phyloP scores from a whole-genome alignment of 1,140 invertebrate species.

The Oscheius sp. region DNA sequence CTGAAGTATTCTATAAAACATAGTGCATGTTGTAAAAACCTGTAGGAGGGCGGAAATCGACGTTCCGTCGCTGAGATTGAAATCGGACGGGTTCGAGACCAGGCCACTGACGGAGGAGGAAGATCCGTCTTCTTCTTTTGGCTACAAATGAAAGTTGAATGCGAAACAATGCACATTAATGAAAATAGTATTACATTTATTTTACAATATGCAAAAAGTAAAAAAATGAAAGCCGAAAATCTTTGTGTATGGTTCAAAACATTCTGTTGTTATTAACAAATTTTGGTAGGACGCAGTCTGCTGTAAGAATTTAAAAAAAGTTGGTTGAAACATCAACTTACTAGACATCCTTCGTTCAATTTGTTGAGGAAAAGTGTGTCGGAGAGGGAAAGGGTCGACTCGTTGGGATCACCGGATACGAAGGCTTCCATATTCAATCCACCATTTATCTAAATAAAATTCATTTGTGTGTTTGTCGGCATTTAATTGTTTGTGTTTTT shows the following conservation, averaged over 20 bases:
- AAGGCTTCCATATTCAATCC: neutral
- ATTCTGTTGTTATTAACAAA: neutral
- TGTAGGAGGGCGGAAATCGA: constrained; percentile 20
- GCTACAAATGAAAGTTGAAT: neutral
- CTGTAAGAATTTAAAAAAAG: neutral
- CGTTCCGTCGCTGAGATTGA: constrained; percentile 19
- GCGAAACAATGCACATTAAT: neutral
- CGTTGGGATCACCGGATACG: too few relatives aligned
- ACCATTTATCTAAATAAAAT: neutral
- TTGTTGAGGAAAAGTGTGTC: constrained; percentile 26
- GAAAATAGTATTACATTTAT: neutral
- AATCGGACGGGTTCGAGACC: constrained; percentile 10
- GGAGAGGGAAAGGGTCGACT: constrained; percentile 3
- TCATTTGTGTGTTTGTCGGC: neutral
- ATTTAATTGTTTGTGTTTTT: neutral
- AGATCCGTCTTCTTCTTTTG: constrained; percentile 31
- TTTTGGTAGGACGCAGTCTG: neutral
- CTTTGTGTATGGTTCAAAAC: neutral
- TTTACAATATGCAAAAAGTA: neutral
- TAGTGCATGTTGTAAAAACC: neutral
- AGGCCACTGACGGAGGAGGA: constrained; percentile 17
- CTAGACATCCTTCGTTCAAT: neutral
- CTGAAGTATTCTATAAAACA: neutral
- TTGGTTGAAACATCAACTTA: neutral
- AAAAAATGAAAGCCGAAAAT: too few relatives aligned